Evolutionary conservation across 2,797 vertebrate genomes (phyloP), one percentile per base, ranked within the genome.

Genomic region (Gila robusta): DNA sequence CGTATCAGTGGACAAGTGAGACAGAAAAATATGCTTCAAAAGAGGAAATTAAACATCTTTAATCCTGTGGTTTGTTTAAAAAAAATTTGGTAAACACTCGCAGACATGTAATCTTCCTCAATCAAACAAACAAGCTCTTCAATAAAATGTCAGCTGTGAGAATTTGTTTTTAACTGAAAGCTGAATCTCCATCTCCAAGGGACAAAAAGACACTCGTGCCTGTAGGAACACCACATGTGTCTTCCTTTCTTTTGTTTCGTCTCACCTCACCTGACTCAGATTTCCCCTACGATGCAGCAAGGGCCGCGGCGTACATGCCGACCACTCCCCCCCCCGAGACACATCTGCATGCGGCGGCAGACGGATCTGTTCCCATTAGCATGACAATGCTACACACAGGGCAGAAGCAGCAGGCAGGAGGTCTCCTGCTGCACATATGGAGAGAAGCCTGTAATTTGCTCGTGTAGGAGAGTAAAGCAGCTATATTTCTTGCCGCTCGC

Each of bases 361-460:
- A 93, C 69, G 81, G 87, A 92, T 91, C 81, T 88, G 89, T 88
- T 92, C 87, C 90, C 92, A 93, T 94, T 91, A 92, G 82, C 89
- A 92, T 89, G 86, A 88, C 84, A 86, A 82, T 9, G 37, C 52
- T 77, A 87, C 88, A 28, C 86, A 85, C 84, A 90, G 86, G 85
- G 80, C 64, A 82, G 19, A 56, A 91, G 83, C 74, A 70, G 71
- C 39, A 54, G 79, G 79, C 90, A 87, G n/a, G 54, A 1, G 87
- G 82, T 86, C 87, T 87, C 81, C 88, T 79, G 59, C 79, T 72
- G 87, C 86, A 71, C 37, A 56, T 6, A 47, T 84, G 85, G 79
- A 86, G 67, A 86, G 73, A 76, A 52, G 83, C n/a, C 70, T 67
- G 81, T 85, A 87, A 87, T 90, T 89, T 89, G 82, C 87, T 82